These are phyloP conservation scores for Desoria tigrina DNA, from an alignment of 2,888 invertebrate species.

Conservation along the genomic window DNA sequence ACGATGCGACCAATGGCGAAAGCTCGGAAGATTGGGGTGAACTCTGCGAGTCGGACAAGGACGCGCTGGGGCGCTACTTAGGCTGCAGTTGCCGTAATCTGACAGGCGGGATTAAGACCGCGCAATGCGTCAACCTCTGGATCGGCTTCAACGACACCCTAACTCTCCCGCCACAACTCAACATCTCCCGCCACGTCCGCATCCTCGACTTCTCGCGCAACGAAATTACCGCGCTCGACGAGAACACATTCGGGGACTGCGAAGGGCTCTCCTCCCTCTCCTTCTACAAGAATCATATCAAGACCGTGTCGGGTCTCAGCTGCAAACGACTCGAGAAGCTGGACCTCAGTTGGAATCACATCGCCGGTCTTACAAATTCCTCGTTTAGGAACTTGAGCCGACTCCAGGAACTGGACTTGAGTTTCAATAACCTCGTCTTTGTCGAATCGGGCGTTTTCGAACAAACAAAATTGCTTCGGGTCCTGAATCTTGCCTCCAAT, in stretches of 20 bases:
- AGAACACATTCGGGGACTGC: conserved; percentile 41
- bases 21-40: too few species aligned
- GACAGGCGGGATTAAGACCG: conserved; percentile 9
- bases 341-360: conserved; percentile 46
- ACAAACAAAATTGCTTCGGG: conserved; percentile 31
- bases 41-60: too few species aligned
- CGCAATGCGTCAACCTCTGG: conserved; percentile 30
- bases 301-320: conserved; percentile 29
- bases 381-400: conserved; percentile 23
- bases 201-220: conserved; percentile 42
- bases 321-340: conserved; percentile 33
- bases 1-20: too few species aligned
- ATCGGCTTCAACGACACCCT: conserved; percentile 33
- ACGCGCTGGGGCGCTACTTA: conserved; percentile 38
- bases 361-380: conserved; percentile 37
- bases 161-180: conserved; percentile 32
- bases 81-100: conserved; percentile 41
- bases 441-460: conserved; percentile 39
- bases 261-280: conserved; percentile 30
- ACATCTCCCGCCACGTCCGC: conserved; percentile 43
- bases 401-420: conserved; percentile 42
- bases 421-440: conserved; percentile 42
- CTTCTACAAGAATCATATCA: conserved; percentile 39
- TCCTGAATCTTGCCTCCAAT: conserved; percentile 42
- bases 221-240: conserved; percentile 27